These are phyloP conservation scores for Heterodera carotae DNA, from an alignment of 1,140 invertebrate species.

Conservation along the genomic window DNA sequence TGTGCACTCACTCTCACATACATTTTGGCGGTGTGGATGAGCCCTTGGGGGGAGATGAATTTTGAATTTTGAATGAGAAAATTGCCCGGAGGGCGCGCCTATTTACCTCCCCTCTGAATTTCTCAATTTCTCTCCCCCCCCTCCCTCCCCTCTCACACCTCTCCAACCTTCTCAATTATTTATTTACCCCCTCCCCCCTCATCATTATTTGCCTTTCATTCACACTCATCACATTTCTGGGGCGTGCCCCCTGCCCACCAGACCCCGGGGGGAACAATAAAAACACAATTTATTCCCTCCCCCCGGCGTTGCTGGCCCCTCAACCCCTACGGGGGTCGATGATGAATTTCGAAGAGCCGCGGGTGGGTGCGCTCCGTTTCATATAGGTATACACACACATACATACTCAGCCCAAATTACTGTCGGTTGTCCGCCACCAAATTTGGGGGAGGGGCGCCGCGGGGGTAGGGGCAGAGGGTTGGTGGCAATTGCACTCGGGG, in stretches of 20 bases:
- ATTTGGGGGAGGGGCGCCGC: neutral
- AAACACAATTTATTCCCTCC: slow-evolving; percentile 14
- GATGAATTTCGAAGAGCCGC: neutral
- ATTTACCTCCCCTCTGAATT: neutral
- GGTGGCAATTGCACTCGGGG: neutral
- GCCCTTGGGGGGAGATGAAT: neutral
- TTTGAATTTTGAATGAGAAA: slow-evolving; percentile 3
- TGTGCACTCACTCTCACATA: neutral
- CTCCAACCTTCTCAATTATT: slow-evolving; percentile 2
- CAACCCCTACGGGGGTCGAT: neutral
- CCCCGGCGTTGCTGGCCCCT: too few relatives aligned
- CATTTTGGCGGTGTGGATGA: neutral
- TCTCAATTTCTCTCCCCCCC: neutral
- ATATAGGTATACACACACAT: neutral
- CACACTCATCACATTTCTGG: slow-evolving; percentile 9
- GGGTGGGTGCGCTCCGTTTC: slow-evolving; percentile 5
- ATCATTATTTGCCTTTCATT: slow-evolving; percentile 14
- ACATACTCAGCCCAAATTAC: slow-evolving; percentile 1
- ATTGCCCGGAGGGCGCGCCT: neutral
- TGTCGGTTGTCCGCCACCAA: neutral
- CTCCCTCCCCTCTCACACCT: neutral
- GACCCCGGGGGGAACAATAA: neutral
- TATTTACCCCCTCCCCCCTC: slow-evolving; percentile 5
- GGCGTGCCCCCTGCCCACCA: neutral
- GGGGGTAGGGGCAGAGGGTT: neutral